Percentiles rank a stretch among this genome's conserved stretches.
Evolutionary conservation across 53 echinoderm and acorn worm species (phyloP).

Genomic region (Echinometra lucunter): DNA sequence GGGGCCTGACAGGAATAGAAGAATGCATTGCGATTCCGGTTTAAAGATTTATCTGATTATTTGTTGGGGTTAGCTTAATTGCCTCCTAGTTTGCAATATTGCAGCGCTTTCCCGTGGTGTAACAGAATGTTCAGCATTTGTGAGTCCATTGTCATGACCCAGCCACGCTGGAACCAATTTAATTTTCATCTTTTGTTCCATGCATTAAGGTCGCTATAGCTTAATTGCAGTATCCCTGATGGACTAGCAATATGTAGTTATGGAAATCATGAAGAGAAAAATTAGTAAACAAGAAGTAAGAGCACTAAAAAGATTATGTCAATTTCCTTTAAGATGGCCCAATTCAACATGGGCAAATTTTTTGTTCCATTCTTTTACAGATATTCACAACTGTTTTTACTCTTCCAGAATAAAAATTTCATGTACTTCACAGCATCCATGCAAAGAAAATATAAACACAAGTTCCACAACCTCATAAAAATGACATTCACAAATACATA

Average conservation of each 20-base stretch:
- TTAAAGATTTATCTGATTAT: conserved; percentile 51
- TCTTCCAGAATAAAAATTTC: no score
- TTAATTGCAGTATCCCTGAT: conserved; percentile 40
- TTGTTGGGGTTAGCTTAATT: conserved; percentile 34
- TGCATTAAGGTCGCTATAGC: conserved; percentile 24
- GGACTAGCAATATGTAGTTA: background rate
- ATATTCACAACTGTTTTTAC: no score
- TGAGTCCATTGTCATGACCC: background rate
- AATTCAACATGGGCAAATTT: background rate
- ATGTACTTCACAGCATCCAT: no score
- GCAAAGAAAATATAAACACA: no score
- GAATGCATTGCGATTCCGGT: conserved; percentile 17
- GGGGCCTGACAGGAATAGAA: background rate
- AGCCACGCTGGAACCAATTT: conserved; percentile 52
- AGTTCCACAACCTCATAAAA: no score
- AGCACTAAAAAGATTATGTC: background rate
- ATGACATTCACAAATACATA: no score
- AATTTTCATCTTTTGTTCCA: conserved; percentile 43
- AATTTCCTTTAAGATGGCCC: background rate
- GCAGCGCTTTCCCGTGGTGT: background rate
- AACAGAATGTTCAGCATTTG: background rate
- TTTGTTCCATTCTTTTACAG: background rate
- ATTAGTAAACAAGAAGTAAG: background rate
- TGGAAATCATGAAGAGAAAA: background rate
- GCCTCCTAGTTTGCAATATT: conserved; percentile 7